Evolutionary conservation across 2,113 vertebrate species (phyloP).

Genomic region (Aspidoscelis tigris): DNA sequence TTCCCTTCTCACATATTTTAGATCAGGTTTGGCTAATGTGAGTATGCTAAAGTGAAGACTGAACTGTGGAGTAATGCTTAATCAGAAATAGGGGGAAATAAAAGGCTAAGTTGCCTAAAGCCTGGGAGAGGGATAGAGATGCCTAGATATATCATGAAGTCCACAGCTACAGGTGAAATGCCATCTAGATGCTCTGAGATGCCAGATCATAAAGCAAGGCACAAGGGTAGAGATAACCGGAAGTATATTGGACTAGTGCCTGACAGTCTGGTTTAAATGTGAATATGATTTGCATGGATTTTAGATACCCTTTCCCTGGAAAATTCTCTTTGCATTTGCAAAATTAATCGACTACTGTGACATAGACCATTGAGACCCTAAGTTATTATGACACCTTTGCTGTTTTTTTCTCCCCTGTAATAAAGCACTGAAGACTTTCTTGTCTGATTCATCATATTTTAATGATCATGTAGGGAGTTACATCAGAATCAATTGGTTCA

Average conservation of each 20-base stretch:
- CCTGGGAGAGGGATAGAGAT: background rate
- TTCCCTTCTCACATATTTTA: background rate
- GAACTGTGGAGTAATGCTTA: background rate
- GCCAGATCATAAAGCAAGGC: background rate
- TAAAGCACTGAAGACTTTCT: background rate
- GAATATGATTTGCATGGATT: background rate
- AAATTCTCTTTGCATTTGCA: background rate
- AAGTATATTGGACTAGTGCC: background rate
- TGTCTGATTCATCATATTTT: background rate
- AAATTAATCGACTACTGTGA: slow-evolving; percentile 4
- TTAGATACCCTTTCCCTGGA: background rate
- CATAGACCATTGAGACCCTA: background rate
- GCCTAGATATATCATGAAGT: background rate
- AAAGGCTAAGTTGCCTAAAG: background rate
- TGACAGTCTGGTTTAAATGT: background rate
- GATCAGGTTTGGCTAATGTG: background rate
- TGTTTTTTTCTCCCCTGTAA: background rate
- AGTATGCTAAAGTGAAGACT: background rate
- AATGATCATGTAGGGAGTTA: slow-evolving; percentile 13
- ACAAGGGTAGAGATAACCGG: background rate
- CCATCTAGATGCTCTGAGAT: background rate
- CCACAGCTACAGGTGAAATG: background rate
- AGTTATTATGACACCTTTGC: background rate
- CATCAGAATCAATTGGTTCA: background rate
- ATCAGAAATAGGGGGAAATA: background rate